Conservation (phyloP, 2,797 vertebrate genomes). For the Xiphorhynchus erythropygius region DNA sequence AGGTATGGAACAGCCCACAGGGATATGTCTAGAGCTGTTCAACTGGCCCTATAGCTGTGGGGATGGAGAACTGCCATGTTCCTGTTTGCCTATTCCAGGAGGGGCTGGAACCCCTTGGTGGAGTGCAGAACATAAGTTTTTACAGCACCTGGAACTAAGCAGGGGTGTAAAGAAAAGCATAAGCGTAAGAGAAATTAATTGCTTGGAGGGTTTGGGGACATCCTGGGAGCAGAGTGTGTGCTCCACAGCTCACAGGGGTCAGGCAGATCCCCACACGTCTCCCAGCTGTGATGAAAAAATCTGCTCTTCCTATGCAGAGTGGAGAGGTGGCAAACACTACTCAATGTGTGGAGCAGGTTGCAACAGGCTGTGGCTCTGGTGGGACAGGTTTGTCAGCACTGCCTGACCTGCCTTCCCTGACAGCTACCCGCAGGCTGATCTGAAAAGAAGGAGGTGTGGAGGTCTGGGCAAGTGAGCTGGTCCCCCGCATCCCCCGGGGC, state of each 20-base stretch:
- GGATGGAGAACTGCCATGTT: neutral
- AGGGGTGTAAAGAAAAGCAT: neutral
- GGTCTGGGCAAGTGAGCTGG: neutral
- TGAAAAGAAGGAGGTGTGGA: neutral
- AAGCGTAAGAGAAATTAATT: neutral
- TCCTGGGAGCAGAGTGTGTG: neutral
- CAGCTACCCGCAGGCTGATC: neutral
- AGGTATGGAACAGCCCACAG: neutral
- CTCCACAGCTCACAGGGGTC: neutral
- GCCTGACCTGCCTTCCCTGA: neutral
- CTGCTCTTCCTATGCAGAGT: fast-evolving
- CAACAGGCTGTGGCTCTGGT: slow-evolving; percentile 13
- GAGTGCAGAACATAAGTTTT: neutral
- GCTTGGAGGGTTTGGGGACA: neutral
- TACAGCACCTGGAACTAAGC: neutral
- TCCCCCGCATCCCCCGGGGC: neutral
- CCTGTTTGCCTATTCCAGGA: neutral
- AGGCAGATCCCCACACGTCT: fast-evolving
- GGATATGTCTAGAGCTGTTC: neutral
- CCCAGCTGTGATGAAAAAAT: neutral
- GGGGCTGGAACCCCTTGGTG: neutral
- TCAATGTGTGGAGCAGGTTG: neutral
- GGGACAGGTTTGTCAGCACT: slow-evolving; percentile 28
- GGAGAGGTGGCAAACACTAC: neutral
- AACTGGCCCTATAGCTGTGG: fast-evolving